Base-by-base conservation (phyloP, 2,113 vertebrate species). In the Anoura caudifer region DNA sequence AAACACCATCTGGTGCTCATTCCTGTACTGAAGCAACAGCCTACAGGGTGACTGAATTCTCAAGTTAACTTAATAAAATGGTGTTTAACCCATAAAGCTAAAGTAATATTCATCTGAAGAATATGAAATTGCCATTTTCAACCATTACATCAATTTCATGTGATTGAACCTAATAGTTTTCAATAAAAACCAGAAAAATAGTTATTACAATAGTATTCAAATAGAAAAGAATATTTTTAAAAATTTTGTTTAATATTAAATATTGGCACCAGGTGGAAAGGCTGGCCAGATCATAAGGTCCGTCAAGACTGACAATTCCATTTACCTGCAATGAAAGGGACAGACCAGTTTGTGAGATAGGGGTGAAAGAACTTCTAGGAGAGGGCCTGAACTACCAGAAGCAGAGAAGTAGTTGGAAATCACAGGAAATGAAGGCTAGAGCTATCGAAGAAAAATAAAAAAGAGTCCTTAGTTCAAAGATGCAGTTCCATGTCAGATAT, bases 71-170 rank as follows among this genome's bases (percentile, higher is more conserved):
- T 76, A 82, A 65, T 65, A 38, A 73, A 92, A 59, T 41, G 61
- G 17, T 84, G 50, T 85, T 97, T 77, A 94, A 80, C 26, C 19
- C n/a, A 90, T 13, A 90, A 70, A 7, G 28, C 59, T 93, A 89
- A 73, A 96, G 73, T 92, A 95, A 95, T 80, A 82, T 50, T 93
- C 75, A 33, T 79, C 84, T 69, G 36, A 96, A 84, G 19, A 47
- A 83, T 19, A 90, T 16, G 16, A 90, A 93, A 90, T 19, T 90
- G 47, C 24, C n/a, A 79, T 59, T 73, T 72, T 87, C 38, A 75
- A 82, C 70, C 54, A 92, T 59, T 61, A 84, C 54, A 84, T 84
- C 28, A 95, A 72, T 52, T 92, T 90, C 61, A 75, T 38, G 8
- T 73, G 24, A 65, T 43, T 88, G 31, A 86, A 85, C 3, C 19